Evolutionary conservation across 2,888 invertebrate species (phyloP).

Genomic region (Lamellibrachia satsuma): DNA sequence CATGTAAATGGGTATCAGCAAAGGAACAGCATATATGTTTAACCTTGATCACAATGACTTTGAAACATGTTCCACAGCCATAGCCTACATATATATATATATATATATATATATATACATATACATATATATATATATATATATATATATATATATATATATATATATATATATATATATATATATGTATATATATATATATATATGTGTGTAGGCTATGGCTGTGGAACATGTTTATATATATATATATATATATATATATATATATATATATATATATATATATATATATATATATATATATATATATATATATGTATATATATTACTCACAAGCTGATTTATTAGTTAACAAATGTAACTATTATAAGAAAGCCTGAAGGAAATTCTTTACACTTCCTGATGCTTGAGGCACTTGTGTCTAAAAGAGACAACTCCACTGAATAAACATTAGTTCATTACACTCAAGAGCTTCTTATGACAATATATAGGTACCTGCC

Average conservation of each 20-base stretch:
- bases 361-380: background rate
- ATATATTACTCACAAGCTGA: background rate
- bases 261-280: too few relatives aligned
- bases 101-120: too few relatives aligned
- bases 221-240: too few relatives aligned
- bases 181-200: too few relatives aligned
- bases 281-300: too few relatives aligned
- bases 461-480: background rate
- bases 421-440: background rate
- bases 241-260: too few relatives aligned
- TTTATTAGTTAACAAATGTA: background rate
- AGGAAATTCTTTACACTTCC: background rate
- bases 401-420: background rate
- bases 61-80: background rate
- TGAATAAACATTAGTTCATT: background rate
- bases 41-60: background rate
- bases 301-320: too few relatives aligned
- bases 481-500: too few relatives aligned
- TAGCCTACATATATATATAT: background rate
- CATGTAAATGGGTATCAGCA: background rate
- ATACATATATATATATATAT: too few relatives aligned
- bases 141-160: too few relatives aligned
- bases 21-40: background rate
- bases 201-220: too few relatives aligned
- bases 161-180: too few relatives aligned